A percentile compares a stretch with the other conserved stretches of the same genome.
phyloP scores from a whole-genome alignment of 2,888 invertebrate genomes.

The Limnephilus lunatus region DNA sequence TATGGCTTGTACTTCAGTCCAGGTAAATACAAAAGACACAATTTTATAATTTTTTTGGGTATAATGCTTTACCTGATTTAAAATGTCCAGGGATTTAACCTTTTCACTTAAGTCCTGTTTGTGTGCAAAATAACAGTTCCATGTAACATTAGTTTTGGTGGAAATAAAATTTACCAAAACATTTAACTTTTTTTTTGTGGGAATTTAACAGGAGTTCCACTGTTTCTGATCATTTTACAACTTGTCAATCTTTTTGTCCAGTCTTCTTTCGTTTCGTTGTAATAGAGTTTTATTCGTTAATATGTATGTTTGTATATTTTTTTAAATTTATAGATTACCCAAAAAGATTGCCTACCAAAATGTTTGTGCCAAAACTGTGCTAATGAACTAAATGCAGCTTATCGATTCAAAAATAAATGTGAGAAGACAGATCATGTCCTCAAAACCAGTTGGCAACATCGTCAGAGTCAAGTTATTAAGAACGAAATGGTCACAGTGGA shows the following conservation, averaged over 20 bases:
- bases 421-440: conserved; percentile 67
- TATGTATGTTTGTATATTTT: not conserved
- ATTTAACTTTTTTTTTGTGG: not conserved
- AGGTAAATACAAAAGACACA: conserved; percentile 39
- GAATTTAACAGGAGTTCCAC: not conserved
- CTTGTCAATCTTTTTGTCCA: not conserved
- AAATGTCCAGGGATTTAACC: not conserved
- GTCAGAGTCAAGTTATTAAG: conserved; percentile 47
- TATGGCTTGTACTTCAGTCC: conserved; percentile 55
- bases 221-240: not conserved
- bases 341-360: conserved; percentile 72
- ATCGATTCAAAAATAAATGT: conserved; percentile 75
- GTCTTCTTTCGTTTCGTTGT: not conserved
- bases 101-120: too few species aligned
- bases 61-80: not conserved
- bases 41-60: not conserved
- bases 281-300: not conserved
- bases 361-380: conserved; percentile 73
- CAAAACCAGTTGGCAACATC: conserved; percentile 41
- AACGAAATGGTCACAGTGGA: conserved; percentile 23
- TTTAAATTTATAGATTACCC: conserved; percentile 71
- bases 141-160: not conserved
- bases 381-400: conserved; percentile 73
- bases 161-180: not conserved
- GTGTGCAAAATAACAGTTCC: too few species aligned